Evolutionary conservation across 2,888 invertebrate genomes (phyloP).

Genomic region (Cotesia congregata): DNA sequence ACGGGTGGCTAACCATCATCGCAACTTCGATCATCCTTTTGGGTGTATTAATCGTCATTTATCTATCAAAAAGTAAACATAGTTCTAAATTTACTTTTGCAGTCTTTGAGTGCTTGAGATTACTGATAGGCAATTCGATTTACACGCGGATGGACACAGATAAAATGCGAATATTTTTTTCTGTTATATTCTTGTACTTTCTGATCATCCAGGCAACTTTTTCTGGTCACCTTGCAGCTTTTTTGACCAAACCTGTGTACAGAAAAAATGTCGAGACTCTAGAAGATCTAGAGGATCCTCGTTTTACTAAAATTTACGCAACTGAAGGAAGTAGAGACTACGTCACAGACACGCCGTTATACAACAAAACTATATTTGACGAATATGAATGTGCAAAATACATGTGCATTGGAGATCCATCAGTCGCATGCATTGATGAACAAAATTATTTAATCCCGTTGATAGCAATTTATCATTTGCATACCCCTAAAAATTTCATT

Average conservation of each 20-base stretch:
- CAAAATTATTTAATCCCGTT: too few species aligned
- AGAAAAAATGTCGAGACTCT: too few species aligned
- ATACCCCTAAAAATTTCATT: too few species aligned
- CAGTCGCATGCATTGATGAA: too few species aligned
- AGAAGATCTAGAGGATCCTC: not conserved
- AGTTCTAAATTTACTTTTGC: not conserved
- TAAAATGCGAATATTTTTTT: slow-evolving; percentile 14
- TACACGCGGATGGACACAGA: not conserved
- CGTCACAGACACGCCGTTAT: too few species aligned
- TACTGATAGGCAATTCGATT: not conserved
- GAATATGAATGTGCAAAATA: too few species aligned
- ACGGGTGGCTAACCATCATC: not conserved
- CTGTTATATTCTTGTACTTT: not conserved
- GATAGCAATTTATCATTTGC: too few species aligned
- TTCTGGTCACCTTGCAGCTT: not conserved
- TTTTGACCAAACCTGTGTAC: too few species aligned
- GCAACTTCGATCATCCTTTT: not conserved
- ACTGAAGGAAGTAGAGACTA: too few species aligned
- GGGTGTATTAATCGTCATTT: not conserved
- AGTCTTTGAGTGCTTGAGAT: not conserved
- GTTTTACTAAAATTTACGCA: too few species aligned
- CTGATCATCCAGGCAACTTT: not conserved
- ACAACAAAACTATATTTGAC: too few species aligned
- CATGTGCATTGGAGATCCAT: too few species aligned
- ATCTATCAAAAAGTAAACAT: not conserved